Conservation (phyloP, 2,888 invertebrate species). For the Tenthredo notha region DNA sequence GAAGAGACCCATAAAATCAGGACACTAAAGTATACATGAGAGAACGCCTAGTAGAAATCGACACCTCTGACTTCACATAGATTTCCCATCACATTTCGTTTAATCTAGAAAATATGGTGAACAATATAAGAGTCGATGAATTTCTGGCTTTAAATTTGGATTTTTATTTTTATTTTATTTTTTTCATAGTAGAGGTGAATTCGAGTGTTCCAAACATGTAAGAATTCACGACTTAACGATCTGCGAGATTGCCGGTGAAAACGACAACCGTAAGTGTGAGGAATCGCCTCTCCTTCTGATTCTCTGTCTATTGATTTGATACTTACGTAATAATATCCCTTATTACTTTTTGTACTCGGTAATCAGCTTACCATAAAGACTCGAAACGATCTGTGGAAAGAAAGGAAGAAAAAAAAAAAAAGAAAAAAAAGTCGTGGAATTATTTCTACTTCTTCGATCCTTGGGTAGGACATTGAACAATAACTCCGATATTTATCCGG, state of each 20-base stretch:
- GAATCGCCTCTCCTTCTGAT: too few species aligned
- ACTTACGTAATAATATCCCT: background rate
- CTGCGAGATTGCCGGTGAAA: background rate
- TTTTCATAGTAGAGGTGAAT: background rate
- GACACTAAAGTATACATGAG: background rate
- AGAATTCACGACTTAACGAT: background rate
- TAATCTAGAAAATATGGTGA: background rate
- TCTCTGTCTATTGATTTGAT: background rate
- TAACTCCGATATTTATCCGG: background rate
- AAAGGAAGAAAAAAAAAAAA: too few species aligned
- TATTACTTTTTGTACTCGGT: background rate
- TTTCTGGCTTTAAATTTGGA: background rate
- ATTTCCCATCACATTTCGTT: background rate
- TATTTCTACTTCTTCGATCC: background rate
- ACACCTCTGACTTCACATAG: background rate
- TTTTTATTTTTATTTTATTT: too few species aligned
- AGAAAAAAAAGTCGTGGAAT: background rate
- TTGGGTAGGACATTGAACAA: background rate
- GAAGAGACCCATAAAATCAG: slow-evolving; percentile 35
- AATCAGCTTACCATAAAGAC: background rate
- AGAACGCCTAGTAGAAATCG: background rate
- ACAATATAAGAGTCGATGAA: background rate
- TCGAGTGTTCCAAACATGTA: background rate
- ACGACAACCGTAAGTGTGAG: too few species aligned
- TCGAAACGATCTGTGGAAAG: background rate